A percentile compares a stretch with the other conserved stretches of the same genome.
Conservation (phyloP, 2,113 vertebrate species). For the Morone saxatilis region DNA sequence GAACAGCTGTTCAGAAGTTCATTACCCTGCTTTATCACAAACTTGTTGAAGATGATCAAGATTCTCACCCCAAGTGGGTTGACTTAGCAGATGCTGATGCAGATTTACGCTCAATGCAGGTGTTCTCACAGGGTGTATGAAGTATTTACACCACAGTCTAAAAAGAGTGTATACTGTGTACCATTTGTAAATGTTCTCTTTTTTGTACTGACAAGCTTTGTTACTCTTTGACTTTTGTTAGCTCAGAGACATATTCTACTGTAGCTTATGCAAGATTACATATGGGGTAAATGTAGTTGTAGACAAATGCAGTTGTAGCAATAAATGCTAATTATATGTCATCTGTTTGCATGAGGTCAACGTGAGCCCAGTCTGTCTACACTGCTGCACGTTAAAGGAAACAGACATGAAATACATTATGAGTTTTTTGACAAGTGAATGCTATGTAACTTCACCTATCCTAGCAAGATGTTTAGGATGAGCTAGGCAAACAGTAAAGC, state of each 20-base stretch:
- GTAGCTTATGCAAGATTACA: neutral
- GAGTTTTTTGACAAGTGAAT: neutral
- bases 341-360: neutral
- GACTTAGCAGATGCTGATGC: slow-evolving; percentile 53
- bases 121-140: slow-evolving; percentile 30
- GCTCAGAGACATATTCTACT: neutral
- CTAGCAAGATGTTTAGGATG: slow-evolving; percentile 1
- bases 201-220: neutral
- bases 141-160: slow-evolving; percentile 29
- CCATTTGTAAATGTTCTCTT: slow-evolving; percentile 1
- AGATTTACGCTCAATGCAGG: slow-evolving; percentile 60
- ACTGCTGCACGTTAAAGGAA: neutral
- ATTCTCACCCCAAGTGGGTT: slow-evolving; percentile 44
- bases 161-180: neutral
- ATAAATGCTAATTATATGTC: neutral
- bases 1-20: slow-evolving; percentile 63
- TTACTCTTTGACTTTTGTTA: neutral
- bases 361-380: neutral
- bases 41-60: slow-evolving; percentile 65
- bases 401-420: neutral
- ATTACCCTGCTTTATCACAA: slow-evolving; percentile 50
- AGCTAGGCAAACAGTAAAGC: slow-evolving; percentile 12
- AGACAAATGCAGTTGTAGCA: neutral
- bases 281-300: neutral
- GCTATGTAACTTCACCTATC: neutral